Percentiles rank a stretch among this genome's conserved stretches.
Evolutionary conservation across 2,797 vertebrate species (phyloP).

Genomic region (Anolis apletophallus): DNA sequence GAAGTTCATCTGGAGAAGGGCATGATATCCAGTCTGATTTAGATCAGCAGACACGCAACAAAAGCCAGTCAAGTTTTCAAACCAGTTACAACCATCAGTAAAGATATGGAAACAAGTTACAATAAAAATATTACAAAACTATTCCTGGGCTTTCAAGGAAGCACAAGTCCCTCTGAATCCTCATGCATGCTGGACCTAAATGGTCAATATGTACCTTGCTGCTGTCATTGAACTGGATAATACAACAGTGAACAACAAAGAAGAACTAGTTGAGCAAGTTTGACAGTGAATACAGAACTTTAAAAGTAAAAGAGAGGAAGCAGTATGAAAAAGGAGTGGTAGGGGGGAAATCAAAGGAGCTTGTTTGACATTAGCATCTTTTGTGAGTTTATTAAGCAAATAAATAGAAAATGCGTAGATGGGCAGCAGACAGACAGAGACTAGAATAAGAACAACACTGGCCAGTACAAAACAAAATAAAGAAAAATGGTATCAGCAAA

Average conservation of each 20-base stretch:
- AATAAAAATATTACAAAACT: slow-evolving; percentile 8
- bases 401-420: neutral
- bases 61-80: neutral
- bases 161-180: neutral
- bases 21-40: too few species aligned
- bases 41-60: neutral
- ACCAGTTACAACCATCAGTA: neutral
- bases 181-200: slow-evolving; percentile 7
- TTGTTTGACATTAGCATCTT: neutral
- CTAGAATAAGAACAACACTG: neutral
- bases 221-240: slow-evolving; percentile 6
- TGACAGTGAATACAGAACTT: slow-evolving; percentile 2
- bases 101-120: slow-evolving; percentile 4
- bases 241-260: neutral
- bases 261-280: slow-evolving; percentile 7
- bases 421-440: neutral
- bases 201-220: neutral
- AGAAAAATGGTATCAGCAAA: neutral
- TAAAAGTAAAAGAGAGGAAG: neutral
- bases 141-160: slow-evolving; percentile 28
- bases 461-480: neutral
- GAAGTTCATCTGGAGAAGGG: too few species aligned
- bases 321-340: neutral
- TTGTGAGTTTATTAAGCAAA: neutral
- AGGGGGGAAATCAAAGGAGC: neutral